Base-by-base conservation (phyloP, 92 coral and sea anemone species). In the Phymanthus crucifer region DNA sequence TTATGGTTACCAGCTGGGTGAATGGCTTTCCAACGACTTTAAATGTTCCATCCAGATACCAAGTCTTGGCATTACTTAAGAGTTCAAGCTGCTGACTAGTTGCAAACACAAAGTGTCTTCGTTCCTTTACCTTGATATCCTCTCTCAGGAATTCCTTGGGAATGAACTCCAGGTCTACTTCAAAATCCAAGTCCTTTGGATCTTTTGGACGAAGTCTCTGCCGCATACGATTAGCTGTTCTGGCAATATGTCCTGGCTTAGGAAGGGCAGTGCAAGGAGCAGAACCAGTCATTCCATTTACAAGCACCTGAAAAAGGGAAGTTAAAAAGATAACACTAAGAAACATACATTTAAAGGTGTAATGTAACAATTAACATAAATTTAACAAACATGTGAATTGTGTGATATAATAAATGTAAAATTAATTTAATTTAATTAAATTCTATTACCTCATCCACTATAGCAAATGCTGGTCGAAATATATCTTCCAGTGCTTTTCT, bases 1-100 rank as follows among this genome's bases (percentile, higher is more conserved):
- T 77, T 19, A 77, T 72, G 1, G 73, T 67, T 18, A 78, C 24
- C 16, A 84, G 83, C 88, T 84, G 83, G 9, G 6, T 27, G 72
- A 84, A 84, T 11, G 79, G 88, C 16, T 56, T 34, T 0, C 83
- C 56, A 10, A 70, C 48, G 12, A 84, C 71, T 54, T 84, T 84
- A 50, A 84, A 84, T 11, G 88, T 84, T 1, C 78, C 79, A 40
- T 84, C 61, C 3, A 84, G 40, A 35, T 84, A 78, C 83, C 88
- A 84, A 31, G 72, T 29, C 47, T 84, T 83, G 4, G 88, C 83
- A 0, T 48, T 57, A 46, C 57, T 35, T 13, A 84, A 78, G 37
- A 32, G n/a, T 17, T 72, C 52, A 0, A 84, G 74, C 43, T 84
- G 88, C 58, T 84, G 67, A 3, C 70, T 19, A 9, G 83, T 78